Evolutionary conservation across 2,888 invertebrate species (phyloP).

Genomic region (Brachyptera putata): DNA sequence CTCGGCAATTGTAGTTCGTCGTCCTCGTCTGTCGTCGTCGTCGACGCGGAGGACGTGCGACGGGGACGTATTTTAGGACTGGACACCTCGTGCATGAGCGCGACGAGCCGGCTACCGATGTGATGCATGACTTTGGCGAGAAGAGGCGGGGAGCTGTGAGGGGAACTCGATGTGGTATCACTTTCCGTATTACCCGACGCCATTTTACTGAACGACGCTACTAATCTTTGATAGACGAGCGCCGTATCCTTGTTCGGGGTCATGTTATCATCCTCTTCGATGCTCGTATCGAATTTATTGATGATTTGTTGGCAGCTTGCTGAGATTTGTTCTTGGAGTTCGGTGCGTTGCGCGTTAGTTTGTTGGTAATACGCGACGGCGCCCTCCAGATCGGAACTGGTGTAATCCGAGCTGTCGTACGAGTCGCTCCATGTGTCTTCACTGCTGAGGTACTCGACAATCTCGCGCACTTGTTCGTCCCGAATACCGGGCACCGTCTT

Average conservation of each 20-base stretch:
- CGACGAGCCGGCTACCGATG: constrained; percentile 80
- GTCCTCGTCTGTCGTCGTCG: constrained; percentile 59
- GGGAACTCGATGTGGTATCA: constrained; percentile 45
- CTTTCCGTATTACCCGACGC: constrained; percentile 51
- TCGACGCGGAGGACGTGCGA: constrained; percentile 50
- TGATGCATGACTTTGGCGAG: constrained; percentile 91
- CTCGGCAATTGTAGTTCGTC: constrained; percentile 67
- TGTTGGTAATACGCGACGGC: constrained; percentile 52
- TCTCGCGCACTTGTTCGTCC: constrained; percentile 85
- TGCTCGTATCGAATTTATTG: constrained; percentile 67
- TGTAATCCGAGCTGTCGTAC: constrained; percentile 88
- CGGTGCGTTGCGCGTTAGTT: constrained; percentile 26
- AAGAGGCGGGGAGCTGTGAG: constrained; percentile 72
- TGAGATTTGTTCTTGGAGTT: constrained; percentile 75
- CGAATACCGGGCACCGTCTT: constrained; percentile 89
- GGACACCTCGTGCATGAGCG: constrained; percentile 88
- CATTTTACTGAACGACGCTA: constrained; percentile 70
- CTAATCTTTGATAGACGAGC: constrained; percentile 80
- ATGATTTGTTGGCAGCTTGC: constrained; percentile 86
- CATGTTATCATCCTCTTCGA: constrained; percentile 21
- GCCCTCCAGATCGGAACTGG: constrained; percentile 75
- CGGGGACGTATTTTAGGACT: constrained; percentile 35
- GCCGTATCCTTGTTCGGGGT: constrained; percentile 66
- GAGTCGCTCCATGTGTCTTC: constrained; percentile 94
- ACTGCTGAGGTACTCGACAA: constrained; percentile 86